Percentiles rank a stretch among this genome's conserved stretches.
These are phyloP conservation scores for Brachycybe producta DNA, from an alignment of 2,888 invertebrate genomes.

Conservation along the genomic window DNA sequence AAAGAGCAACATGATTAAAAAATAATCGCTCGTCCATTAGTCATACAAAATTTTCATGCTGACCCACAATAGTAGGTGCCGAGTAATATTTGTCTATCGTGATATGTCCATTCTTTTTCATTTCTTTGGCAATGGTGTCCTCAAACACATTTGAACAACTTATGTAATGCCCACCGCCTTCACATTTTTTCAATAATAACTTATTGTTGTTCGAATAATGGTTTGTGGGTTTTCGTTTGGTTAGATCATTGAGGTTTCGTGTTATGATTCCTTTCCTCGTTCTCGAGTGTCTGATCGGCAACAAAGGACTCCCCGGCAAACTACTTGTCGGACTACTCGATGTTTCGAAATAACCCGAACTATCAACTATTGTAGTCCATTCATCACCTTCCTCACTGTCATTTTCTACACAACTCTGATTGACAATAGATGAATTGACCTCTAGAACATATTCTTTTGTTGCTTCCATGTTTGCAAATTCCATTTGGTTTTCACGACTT, in stretches of 20 bases:
- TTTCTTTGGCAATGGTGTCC: slow-evolving; percentile 24
- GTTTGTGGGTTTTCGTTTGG: too few species aligned
- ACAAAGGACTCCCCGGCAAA: slow-evolving; percentile 12
- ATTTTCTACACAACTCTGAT: too few species aligned
- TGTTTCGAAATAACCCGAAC: too few species aligned
- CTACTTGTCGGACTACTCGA: slow-evolving; percentile 8
- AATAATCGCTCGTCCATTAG: too few species aligned
- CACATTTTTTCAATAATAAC: slow-evolving; percentile 2
- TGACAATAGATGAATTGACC: too few species aligned
- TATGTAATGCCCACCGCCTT: slow-evolving; percentile 19
- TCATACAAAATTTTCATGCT: slow-evolving; percentile 16
- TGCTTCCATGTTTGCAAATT: too few species aligned
- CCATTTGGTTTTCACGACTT: too few species aligned
- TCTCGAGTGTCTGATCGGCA: background rate
- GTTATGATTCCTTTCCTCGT: background rate
- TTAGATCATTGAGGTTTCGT: background rate
- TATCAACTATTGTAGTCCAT: too few species aligned
- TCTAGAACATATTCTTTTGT: too few species aligned
- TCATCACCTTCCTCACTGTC: too few species aligned
- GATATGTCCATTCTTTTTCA: slow-evolving; percentile 19
- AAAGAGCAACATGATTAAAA: too few species aligned
- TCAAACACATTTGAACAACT: slow-evolving; percentile 25
- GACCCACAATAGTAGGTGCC: slow-evolving; percentile 43
- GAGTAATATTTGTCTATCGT: slow-evolving; percentile 38
- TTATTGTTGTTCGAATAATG: too few species aligned